A percentile compares a stretch with the other conserved stretches of the same genome.
Evolutionary conservation across 1,140 invertebrate genomes (phyloP).

Genomic region (Phymorhynchus buccinoides): DNA sequence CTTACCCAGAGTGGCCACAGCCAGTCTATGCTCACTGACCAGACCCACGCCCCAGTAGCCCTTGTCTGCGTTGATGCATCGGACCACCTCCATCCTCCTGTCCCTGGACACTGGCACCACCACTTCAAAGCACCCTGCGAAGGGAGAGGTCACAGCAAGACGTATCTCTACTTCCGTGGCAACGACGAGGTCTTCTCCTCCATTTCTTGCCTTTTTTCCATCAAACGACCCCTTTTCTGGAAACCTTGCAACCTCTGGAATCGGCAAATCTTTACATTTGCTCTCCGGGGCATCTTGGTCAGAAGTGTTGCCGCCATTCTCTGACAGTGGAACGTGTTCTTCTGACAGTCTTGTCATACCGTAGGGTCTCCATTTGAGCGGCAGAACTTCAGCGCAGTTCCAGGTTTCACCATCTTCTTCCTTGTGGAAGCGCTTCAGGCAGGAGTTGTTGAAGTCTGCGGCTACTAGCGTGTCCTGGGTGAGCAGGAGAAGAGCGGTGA

Average conservation of each 20-base stretch:
- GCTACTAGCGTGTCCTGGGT: neutral
- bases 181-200: neutral
- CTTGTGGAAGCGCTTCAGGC: constrained; percentile 19
- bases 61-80: neutral
- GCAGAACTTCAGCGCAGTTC: neutral
- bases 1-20: neutral
- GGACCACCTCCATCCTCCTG: neutral
- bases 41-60: neutral
- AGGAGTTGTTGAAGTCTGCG: constrained; percentile 35
- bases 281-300: neutral
- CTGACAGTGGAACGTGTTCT: neutral
- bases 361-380: constrained; percentile 25
- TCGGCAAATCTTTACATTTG: neutral
- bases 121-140: neutral
- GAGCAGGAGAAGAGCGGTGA: neutral
- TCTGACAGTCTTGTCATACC: neutral
- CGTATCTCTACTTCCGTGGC: neutral
- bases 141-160: neutral
- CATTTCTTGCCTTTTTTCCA: neutral
- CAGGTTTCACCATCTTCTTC: neutral
- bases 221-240: neutral
- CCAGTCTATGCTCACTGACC: neutral
- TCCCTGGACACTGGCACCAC: neutral
- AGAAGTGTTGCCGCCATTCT: too few species aligned
- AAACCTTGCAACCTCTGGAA: neutral